A percentile compares a stretch with the other conserved stretches of the same genome.
Evolutionary conservation across 2,797 vertebrate genomes (phyloP).

Genomic region (Melanotaenia parkinsoni): DNA sequence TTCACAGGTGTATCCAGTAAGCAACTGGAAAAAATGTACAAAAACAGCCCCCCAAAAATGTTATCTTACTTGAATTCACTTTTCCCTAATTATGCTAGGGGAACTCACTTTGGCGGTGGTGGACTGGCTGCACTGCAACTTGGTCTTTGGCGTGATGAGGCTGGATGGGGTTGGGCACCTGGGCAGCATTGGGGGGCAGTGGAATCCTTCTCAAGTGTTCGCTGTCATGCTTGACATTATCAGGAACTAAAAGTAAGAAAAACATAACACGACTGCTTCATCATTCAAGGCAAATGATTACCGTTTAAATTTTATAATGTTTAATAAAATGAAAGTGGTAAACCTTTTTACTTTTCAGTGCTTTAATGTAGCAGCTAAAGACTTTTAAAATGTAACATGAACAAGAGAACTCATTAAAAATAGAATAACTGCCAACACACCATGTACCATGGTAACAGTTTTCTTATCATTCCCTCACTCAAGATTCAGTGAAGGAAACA

Average conservation of each 20-base stretch:
- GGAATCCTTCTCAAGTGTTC: constrained; percentile 79
- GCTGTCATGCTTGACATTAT: constrained; percentile 71
- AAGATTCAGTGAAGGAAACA: constrained; percentile 13
- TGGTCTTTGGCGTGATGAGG: constrained; percentile 79
- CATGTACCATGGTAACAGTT: not conserved
- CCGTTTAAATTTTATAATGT: not conserved
- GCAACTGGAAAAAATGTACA: constrained; percentile 16
- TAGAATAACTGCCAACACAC: not conserved
- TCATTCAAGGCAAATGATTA: not conserved
- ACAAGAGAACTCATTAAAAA: constrained; percentile 4
- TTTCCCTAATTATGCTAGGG: not conserved
- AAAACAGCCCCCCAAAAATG: constrained; percentile 12
- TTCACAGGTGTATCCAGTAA: constrained; percentile 22
- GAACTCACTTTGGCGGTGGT: constrained; percentile 93
- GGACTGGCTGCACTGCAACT: constrained; percentile 81
- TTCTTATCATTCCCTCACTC: constrained; percentile 3
- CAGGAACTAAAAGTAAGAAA: constrained; percentile 69
- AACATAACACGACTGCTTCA: constrained; percentile 5
- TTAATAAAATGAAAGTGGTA: not conserved
- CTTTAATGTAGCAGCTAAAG: not conserved
- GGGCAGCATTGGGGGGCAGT: constrained; percentile 83
- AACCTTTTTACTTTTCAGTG: constrained; percentile 4
- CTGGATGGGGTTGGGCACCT: constrained; percentile 86
- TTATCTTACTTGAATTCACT: constrained; percentile 7
- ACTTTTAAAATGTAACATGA: constrained; percentile 14